Evolutionary conservation across 2,888 invertebrate genomes (phyloP).

Genomic region (Ichneumoninae sp.): DNA sequence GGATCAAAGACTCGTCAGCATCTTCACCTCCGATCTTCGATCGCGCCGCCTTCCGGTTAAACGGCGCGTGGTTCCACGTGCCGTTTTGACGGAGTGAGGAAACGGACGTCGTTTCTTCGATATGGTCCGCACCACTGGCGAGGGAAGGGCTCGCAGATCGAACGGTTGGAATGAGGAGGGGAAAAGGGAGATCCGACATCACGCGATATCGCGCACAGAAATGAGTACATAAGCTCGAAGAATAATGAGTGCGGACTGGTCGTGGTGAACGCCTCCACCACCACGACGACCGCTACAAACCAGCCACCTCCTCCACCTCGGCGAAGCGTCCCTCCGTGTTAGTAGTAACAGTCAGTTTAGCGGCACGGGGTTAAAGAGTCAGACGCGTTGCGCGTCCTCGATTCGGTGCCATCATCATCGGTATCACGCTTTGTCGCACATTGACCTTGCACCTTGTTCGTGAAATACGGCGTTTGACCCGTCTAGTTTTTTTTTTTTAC

Average conservation of each 20-base stretch:
- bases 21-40: no score
- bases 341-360: constrained; percentile 77
- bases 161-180: background rate
- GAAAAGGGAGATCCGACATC: constrained; percentile 33
- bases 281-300: constrained; percentile 60
- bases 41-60: no score
- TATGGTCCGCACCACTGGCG: background rate
- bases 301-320: constrained; percentile 71
- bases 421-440: background rate
- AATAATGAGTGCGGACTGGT: constrained; percentile 45
- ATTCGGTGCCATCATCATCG: background rate
- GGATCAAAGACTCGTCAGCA: no score
- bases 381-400: constrained; percentile 70
- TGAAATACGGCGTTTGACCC: background rate
- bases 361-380: constrained; percentile 79
- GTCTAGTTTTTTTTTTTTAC: background rate
- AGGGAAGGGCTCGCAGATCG: background rate
- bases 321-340: constrained; percentile 71
- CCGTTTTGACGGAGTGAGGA: background rate
- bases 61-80: no score
- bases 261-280: constrained; percentile 41
- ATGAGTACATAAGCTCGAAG: constrained; percentile 39
- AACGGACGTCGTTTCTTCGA: background rate
- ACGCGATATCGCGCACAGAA: constrained; percentile 39
- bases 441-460: constrained; percentile 15